Evolutionary conservation across 2,888 invertebrate species (phyloP).

Genomic region (Clostera curtula): DNA sequence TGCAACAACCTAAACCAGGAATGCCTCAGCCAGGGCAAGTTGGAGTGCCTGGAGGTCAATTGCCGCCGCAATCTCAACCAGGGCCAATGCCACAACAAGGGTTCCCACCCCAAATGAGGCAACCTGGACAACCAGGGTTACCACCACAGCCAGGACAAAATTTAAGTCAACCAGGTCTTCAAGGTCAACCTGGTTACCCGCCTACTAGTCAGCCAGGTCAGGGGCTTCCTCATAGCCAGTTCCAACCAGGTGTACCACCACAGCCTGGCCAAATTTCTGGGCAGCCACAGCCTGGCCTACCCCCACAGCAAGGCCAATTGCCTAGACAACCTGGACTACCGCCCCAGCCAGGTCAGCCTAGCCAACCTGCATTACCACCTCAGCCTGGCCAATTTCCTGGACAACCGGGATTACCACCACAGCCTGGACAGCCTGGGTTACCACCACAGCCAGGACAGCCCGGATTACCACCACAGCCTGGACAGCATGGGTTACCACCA

Average conservation of each 20-base stretch:
- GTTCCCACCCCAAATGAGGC: too few species aligned
- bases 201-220: slow-evolving; percentile 15
- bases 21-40: slow-evolving; percentile 4
- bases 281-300: slow-evolving; percentile 27
- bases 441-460: slow-evolving; percentile 19
- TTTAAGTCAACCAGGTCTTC: slow-evolving; percentile 16
- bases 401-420: slow-evolving; percentile 24
- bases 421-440: slow-evolving; percentile 17
- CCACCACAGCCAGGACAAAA: slow-evolving; percentile 19
- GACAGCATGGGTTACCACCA: slow-evolving; percentile 17
- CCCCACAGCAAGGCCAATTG: slow-evolving; percentile 19
- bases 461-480: slow-evolving; percentile 15
- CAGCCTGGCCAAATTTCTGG: slow-evolving; percentile 14
- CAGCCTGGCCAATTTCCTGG: slow-evolving; percentile 13
- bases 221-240: slow-evolving; percentile 17
- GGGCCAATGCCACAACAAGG: slow-evolving; percentile 11
- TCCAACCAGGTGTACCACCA: slow-evolving; percentile 16
- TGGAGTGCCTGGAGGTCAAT: slow-evolving; percentile 9
- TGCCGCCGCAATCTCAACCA: slow-evolving; percentile 17
- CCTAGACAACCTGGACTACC: slow-evolving; percentile 18
- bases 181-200: too few species aligned
- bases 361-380: background rate
- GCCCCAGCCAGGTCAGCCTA: slow-evolving; percentile 3
- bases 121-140: slow-evolving; percentile 7
- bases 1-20: too few species aligned